These are phyloP conservation scores for Dasysyrphus albostriatus DNA, from an alignment of 2,888 invertebrate genomes.

Conservation along the genomic window DNA sequence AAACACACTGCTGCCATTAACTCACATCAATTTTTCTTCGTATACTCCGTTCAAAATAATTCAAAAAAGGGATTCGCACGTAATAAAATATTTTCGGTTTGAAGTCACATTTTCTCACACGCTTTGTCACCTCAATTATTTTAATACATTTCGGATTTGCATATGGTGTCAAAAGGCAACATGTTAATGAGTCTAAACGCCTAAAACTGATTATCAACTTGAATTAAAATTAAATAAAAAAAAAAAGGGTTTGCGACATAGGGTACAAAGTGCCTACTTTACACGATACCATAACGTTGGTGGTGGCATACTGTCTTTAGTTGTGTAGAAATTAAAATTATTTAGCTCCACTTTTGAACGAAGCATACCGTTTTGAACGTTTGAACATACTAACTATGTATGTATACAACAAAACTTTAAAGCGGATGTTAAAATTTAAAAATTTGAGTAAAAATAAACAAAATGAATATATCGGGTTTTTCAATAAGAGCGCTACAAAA, in stretches of 20 bases:
- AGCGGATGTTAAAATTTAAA: constrained; percentile 11
- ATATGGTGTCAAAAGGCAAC: constrained; percentile 39
- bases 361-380: neutral
- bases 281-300: neutral
- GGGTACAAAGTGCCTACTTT: constrained; percentile 22
- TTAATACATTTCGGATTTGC: constrained; percentile 20
- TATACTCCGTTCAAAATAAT: neutral
- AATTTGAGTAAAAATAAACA: neutral
- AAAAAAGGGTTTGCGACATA: constrained; percentile 20
- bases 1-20: neutral
- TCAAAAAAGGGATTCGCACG: constrained; percentile 34
- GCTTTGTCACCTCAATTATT: constrained; percentile 34
- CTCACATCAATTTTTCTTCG: constrained; percentile 5
- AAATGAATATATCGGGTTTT: no score
- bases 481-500: no score
- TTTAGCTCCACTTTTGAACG: neutral
- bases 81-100: constrained; percentile 35
- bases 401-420: neutral
- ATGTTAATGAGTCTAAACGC: constrained; percentile 39
- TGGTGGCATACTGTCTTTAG: constrained; percentile 9
- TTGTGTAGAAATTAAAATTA: constrained; percentile 11
- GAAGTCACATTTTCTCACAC: constrained; percentile 30
- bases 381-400: neutral
- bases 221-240: constrained; percentile 24
- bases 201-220: constrained; percentile 36